Evolutionary conservation across 2,888 invertebrate species (phyloP).

Genomic region (Leptopterna dolabrata): DNA sequence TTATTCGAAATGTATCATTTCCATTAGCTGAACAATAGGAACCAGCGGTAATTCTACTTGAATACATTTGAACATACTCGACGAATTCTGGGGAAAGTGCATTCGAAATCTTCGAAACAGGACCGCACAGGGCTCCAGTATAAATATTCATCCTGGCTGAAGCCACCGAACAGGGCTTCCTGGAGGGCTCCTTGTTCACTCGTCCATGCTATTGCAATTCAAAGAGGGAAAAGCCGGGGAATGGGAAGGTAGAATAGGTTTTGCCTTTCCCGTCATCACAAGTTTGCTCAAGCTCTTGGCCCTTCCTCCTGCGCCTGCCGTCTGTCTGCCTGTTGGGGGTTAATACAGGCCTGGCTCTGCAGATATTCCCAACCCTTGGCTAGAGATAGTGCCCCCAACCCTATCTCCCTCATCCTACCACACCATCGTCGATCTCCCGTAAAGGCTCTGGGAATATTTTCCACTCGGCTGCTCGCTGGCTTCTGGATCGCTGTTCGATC

Average conservation of each 20-base stretch:
- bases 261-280: background rate
- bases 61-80: background rate
- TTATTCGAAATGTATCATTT: background rate
- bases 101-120: background rate
- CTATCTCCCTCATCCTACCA: too few relatives aligned
- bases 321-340: background rate
- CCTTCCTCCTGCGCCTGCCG: background rate
- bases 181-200: background rate
- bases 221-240: background rate
- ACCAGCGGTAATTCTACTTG: background rate
- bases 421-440: background rate
- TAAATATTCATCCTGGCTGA: background rate
- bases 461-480: background rate
- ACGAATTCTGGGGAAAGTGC: background rate
- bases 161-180: background rate
- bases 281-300: background rate
- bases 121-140: background rate
- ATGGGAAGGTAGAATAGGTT: background rate
- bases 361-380: background rate
- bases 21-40: background rate
- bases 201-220: constrained; percentile 2
- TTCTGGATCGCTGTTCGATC: background rate
- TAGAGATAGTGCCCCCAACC: background rate
- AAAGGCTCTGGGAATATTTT: background rate
- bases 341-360: background rate